Evolutionary conservation across 2,888 invertebrate genomes (phyloP), one percentile per base, ranked within the genome.

Genomic region (Ganaspis brasiliensis): DNA sequence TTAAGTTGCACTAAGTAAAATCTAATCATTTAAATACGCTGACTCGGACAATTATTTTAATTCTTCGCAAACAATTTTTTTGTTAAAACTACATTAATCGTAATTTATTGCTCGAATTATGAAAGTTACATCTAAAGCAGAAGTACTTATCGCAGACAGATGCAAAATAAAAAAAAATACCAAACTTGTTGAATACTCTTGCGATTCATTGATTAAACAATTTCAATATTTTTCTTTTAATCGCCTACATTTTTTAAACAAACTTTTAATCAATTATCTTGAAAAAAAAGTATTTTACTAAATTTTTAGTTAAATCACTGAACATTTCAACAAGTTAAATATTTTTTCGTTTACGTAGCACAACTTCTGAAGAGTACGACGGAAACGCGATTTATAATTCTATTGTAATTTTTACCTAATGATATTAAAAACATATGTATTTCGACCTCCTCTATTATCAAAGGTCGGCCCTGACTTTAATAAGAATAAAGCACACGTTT

Each of bases 401-500:
- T 21, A 6, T 40, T 45, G 45, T 67, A 40, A 45, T 67, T 45
- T 24, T 45, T 67, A 67, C n/a, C 14, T 45, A 63, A 67, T 45
- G 67, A 67, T 67, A 67, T 52, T 67, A 45, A 40, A 45, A 67
- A 24, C 40, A 24, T 67, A 67, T 21, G n/a, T 40, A 67, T n/a
- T 45, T 67, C 67, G 24, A 67, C 8, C 67, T 67, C 10, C 24
- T 67, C 24, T 67, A 45, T 45, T 24, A 45, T 24, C 24, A 45
- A 45, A 67, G 67, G 14, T 67, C 67, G 67, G 37, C 67, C 67
- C 67, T 67, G 67, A 45, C 45, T 67, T 67, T 84, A 88, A 88
- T 87, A 84, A 88, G 88, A 86, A 76, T 88, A 88, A 87, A 88
- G 87, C 87, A 86, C 87, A 82, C 81, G 79, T 88, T 88, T 88